phyloP scores from a whole-genome alignment of 2,797 vertebrate genomes.

The Yasuhikotakia modesta region DNA sequence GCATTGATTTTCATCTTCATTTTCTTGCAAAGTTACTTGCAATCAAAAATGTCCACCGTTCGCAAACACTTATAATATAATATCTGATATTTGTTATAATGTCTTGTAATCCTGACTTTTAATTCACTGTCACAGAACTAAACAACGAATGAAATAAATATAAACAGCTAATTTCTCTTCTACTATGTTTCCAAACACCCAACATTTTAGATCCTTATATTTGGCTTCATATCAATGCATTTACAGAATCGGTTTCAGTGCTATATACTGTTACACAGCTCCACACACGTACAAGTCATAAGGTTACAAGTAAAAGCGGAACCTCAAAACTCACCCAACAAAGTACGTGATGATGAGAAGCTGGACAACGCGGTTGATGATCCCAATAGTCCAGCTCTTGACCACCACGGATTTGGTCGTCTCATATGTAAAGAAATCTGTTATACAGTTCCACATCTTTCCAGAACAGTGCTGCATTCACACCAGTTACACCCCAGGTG shows the following conservation, averaged over 20 bases:
- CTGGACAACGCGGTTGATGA: constrained; percentile 82
- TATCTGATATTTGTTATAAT: neutral
- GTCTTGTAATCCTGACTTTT: too few species aligned
- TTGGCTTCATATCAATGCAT: neutral
- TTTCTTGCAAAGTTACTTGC: neutral
- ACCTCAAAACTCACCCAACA: constrained; percentile 55
- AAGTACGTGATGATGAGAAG: constrained; percentile 71
- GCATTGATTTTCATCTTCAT: neutral
- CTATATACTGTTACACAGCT: neutral
- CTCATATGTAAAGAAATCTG: constrained; percentile 82
- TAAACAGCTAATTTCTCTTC: neutral
- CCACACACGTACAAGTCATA: too few species aligned
- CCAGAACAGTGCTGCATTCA: constrained; percentile 1
- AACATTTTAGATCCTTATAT: neutral
- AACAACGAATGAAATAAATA: neutral
- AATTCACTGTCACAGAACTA: neutral
- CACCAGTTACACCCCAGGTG: neutral
- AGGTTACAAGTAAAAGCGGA: neutral
- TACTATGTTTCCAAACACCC: neutral
- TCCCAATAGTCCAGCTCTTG: constrained; percentile 83
- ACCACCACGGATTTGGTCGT: constrained; percentile 84
- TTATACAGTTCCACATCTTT: constrained; percentile 70
- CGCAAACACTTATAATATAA: neutral
- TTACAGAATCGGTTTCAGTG: neutral
- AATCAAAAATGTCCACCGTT: neutral